Base-by-base conservation (phyloP, 2,797 vertebrate genomes). In the Rhynchonycteris naso region DNA sequence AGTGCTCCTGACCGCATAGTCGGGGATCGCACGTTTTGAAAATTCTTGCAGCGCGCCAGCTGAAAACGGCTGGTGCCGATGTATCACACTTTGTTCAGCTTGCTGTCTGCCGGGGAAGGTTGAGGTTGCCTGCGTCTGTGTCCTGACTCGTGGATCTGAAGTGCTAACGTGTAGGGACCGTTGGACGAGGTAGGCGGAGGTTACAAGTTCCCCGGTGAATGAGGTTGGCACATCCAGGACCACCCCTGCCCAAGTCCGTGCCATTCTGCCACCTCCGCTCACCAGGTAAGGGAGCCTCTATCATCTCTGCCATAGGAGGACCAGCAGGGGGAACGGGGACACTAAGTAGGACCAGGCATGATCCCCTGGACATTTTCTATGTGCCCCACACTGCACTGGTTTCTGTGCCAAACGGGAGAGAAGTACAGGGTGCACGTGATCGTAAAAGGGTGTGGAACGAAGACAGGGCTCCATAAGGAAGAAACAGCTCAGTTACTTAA, bases 321-420 rank as follows among this genome's bases (percentile, higher is more conserved):
- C 1, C 0, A 33, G 50, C 43, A 56, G 14, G 59, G 2, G 4
- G 56, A 54, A 0, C 33, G 4, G n/a, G 21, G 74, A 19, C n/a
- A 58, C 26, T 22, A 24, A 35, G 58, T 21, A 21, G 38, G 21
- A 24, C n/a, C 0, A 26, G 65, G n/a, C 16, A 26, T 35, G 58
- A 10, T 7, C 58, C 56, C 19, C 19, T 0, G 7, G 58, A 22
- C 12, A 35, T 15, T 21, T 61, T 61, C 21, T 50, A 35, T 33
- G 33, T 35, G 24, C 30, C 47, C 47, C 35, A 28, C 2, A 2
- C 35, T 26, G 13, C 13, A 22, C 52, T 3, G 50, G 56, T 38
- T 58, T 88, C 71, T 80, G 15, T 33, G 59, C 52, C 54, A 68
- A 71, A 56, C 4, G 21, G 3, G 30, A 92, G n/a, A 92, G 50